Conservation (phyloP, 2,113 vertebrate species). For the Tiliqua scincoides region DNA sequence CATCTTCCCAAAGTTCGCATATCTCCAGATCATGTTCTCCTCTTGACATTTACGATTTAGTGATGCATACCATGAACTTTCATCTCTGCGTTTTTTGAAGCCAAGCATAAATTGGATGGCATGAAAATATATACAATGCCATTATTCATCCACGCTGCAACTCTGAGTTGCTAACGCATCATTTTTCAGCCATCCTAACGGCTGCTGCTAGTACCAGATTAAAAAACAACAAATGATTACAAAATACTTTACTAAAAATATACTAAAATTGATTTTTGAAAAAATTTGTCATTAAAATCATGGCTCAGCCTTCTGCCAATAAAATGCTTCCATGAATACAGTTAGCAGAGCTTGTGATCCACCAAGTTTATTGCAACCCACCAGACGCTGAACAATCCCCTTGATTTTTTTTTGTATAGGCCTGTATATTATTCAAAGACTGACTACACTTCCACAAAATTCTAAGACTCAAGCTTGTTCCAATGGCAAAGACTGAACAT, state of each 20-base stretch:
- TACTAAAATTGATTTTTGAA: not conserved
- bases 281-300: not conserved
- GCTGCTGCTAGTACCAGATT: not conserved
- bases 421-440: not conserved
- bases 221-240: not conserved
- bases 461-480: too few relatives aligned
- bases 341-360: not conserved
- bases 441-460: too few relatives aligned
- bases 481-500: too few relatives aligned
- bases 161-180: not conserved
- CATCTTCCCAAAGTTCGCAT: conserved; percentile 40
- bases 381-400: not conserved
- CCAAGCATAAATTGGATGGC: not conserved
- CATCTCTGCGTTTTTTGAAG: not conserved
- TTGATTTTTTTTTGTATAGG: not conserved
- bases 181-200: not conserved
- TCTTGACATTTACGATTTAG: not conserved
- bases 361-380: not conserved
- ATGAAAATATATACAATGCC: not conserved
- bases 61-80: not conserved
- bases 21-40: not conserved
- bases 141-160: too few relatives aligned
- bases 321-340: not conserved
- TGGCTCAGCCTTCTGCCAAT: not conserved
- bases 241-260: not conserved